A percentile compares a stretch with the other conserved stretches of the same genome.
phyloP scores from a whole-genome alignment of 2,888 invertebrate genomes.

The Brenthis ino region DNA sequence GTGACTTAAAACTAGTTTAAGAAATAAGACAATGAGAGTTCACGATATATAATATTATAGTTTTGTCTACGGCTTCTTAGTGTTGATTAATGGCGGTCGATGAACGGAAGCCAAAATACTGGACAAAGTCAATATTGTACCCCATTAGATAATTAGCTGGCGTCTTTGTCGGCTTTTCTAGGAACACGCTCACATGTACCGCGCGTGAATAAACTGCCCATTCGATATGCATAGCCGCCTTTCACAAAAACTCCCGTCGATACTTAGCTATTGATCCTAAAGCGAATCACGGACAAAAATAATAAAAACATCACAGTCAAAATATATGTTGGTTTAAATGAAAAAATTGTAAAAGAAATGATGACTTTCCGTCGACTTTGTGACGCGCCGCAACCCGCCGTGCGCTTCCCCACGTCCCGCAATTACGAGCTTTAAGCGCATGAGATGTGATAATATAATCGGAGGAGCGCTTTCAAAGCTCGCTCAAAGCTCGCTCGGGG shows the following conservation, averaged over 20 bases:
- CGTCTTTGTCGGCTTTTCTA: slow-evolving; percentile 72
- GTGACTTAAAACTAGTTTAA: background rate
- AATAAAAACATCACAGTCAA: slow-evolving; percentile 83
- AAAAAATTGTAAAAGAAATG: slow-evolving; percentile 72
- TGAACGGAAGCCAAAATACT: slow-evolving; percentile 78
- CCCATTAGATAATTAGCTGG: slow-evolving; percentile 74
- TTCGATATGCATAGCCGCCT: slow-evolving; percentile 66
- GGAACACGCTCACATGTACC: slow-evolving; percentile 52
- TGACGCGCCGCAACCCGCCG: slow-evolving; percentile 63
- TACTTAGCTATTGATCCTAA: slow-evolving; percentile 64
- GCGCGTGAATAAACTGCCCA: slow-evolving; percentile 55
- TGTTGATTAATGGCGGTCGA: slow-evolving; percentile 68
- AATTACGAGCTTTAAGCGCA: slow-evolving; percentile 42
- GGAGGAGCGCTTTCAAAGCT: slow-evolving; percentile 49
- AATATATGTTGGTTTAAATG: slow-evolving; percentile 75
- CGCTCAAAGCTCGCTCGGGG: slow-evolving; percentile 63
- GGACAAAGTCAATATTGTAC: slow-evolving; percentile 69
- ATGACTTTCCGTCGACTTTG: slow-evolving; percentile 76
- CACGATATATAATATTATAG: slow-evolving; percentile 12
- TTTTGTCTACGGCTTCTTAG: slow-evolving; percentile 48
- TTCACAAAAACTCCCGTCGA: slow-evolving; percentile 66
- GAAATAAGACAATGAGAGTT: background rate
- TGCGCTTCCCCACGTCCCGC: slow-evolving; percentile 10
- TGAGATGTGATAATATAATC: slow-evolving; percentile 35
- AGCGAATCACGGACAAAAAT: slow-evolving; percentile 77